A percentile compares a stretch with the other conserved stretches of the same genome.
Conservation (phyloP, 2,888 invertebrate species). For the Leptura quadrifasciata region DNA sequence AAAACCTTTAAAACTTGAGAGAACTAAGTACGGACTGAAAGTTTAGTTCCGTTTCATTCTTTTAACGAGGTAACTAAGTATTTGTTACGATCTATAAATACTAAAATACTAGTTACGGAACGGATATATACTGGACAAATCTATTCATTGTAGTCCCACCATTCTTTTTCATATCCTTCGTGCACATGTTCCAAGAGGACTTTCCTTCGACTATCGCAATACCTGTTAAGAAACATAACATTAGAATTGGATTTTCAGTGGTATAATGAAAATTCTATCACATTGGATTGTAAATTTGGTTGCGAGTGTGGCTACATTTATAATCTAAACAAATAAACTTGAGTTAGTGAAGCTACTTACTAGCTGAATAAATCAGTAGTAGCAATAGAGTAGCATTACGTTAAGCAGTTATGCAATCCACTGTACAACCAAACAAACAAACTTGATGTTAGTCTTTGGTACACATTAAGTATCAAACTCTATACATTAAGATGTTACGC, state of each 20-base stretch:
- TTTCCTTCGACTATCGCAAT: constrained; percentile 97
- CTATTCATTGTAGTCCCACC: constrained; percentile 97
- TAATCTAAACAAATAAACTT: no score
- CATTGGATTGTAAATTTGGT: no score
- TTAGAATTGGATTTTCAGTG: constrained; percentile 35
- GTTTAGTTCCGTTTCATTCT: constrained; percentile 46
- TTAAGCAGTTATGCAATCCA: no score
- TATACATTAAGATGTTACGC: no score
- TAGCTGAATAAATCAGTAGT: no score
- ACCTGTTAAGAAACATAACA: constrained; percentile 79
- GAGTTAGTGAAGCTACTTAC: no score
- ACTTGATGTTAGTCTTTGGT: no score
- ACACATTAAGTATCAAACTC: no score
- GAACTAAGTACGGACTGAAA: constrained; percentile 54
- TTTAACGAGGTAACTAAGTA: constrained; percentile 63
- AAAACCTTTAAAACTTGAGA: constrained; percentile 39
- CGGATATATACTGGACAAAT: constrained; percentile 54
- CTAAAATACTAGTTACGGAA: constrained; percentile 63
- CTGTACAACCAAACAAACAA: no score
- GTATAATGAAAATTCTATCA: no score
- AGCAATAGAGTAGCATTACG: no score
- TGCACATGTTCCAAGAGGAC: constrained; percentile 97
- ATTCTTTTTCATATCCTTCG: constrained; percentile 98
- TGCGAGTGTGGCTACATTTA: no score
- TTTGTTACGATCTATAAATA: constrained; percentile 59